Conservation (phyloP, 2,888 invertebrate genomes). For the Penaeus monodon region DNA sequence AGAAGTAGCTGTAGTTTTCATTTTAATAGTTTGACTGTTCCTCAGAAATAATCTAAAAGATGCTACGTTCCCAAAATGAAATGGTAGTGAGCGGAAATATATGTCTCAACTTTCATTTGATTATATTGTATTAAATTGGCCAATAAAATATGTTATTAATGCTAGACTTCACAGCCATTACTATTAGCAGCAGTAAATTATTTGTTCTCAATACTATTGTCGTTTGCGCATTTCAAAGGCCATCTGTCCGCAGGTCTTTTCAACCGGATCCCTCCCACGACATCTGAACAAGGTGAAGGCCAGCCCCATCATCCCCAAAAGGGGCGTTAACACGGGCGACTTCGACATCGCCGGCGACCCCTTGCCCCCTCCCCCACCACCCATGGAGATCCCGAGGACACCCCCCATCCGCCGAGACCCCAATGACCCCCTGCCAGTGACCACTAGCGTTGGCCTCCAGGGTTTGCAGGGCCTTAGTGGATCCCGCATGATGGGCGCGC, state of each 20-base stretch:
- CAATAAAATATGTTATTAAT: too few relatives aligned
- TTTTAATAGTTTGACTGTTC: too few relatives aligned
- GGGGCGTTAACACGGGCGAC: constrained; percentile 60
- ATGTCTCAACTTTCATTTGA: too few relatives aligned
- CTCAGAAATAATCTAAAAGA: too few relatives aligned
- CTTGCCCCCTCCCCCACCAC: constrained; percentile 36
- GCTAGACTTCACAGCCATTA: too few relatives aligned
- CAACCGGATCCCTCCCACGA: constrained; percentile 64
- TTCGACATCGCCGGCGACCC: constrained; percentile 26
- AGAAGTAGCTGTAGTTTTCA: too few relatives aligned
- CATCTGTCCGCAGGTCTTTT: neutral
- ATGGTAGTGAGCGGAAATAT: too few relatives aligned
- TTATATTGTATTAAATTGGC: too few relatives aligned
- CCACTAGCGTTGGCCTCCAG: constrained; percentile 55
- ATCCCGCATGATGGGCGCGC: constrained; percentile 60
- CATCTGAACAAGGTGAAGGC: constrained; percentile 46
- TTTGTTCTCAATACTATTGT: too few relatives aligned
- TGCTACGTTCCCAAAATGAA: too few relatives aligned
- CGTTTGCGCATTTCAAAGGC: too few relatives aligned
- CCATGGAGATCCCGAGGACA: constrained; percentile 31
- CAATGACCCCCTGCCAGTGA: constrained; percentile 37
- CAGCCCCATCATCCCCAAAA: constrained; percentile 49
- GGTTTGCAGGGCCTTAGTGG: constrained; percentile 65
- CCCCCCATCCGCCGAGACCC: constrained; percentile 40
- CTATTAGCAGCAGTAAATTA: too few relatives aligned